Evolutionary conservation across 1,140 invertebrate genomes (phyloP).

Genomic region (Hormaphis cornu): DNA sequence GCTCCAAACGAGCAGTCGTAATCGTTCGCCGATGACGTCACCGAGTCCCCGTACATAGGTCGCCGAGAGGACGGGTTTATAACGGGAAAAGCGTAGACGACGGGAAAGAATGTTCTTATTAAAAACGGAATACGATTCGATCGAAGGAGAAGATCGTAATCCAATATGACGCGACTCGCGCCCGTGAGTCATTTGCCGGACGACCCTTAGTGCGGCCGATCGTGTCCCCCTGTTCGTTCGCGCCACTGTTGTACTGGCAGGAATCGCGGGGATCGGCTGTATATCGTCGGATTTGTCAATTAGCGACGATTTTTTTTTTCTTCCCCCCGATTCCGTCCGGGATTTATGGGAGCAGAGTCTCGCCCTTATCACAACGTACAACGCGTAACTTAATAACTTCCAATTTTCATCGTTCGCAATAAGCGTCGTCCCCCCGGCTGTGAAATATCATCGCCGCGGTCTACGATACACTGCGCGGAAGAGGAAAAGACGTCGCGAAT

Average conservation of each 20-base stretch:
- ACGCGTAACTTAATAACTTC: no score
- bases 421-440: no score
- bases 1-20: no score
- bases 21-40: neutral
- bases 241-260: neutral
- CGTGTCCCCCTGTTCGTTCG: neutral
- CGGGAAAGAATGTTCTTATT: neutral
- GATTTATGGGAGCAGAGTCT: conserved; percentile 5
- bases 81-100: no score
- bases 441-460: no score
- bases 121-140: neutral
- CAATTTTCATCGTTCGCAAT: no score
- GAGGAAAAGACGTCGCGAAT: no score
- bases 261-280: neutral
- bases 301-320: neutral
- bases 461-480: no score
- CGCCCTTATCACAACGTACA: no score
- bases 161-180: neutral
- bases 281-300: conserved; percentile 21
- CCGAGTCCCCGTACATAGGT: no score
- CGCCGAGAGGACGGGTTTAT: no score
- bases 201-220: no score
- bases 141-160: neutral
- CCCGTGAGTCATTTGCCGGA: neutral
- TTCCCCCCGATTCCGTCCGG: neutral